Evolutionary conservation across 1,140 invertebrate species (phyloP).

Genomic region (Leptinotarsa undecemlineata): DNA sequence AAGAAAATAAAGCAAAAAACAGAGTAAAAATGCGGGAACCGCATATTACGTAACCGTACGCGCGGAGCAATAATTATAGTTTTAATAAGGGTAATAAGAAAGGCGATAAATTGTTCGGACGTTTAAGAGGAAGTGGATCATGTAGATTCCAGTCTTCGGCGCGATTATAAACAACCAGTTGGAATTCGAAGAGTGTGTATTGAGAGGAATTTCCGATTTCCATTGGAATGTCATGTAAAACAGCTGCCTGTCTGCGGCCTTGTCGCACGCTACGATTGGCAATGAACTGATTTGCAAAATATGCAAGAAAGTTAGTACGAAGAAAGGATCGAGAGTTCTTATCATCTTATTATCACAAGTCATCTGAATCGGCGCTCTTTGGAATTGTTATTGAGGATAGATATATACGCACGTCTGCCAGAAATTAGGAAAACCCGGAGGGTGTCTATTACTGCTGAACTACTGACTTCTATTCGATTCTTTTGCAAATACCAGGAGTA

Average conservation of each 20-base stretch:
- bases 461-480: too few species aligned
- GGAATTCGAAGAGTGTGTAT: not conserved
- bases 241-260: not conserved
- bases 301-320: too few species aligned
- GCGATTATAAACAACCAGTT: conserved; percentile 4
- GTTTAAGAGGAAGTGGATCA: conserved; percentile 5
- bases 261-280: not conserved
- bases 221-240: not conserved
- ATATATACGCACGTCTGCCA: too few species aligned
- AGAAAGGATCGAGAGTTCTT: too few species aligned
- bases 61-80: not conserved
- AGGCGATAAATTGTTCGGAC: not conserved
- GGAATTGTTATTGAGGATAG: too few species aligned
- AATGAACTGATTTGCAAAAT: too few species aligned
- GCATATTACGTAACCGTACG: conserved; percentile 1
- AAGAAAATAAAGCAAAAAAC: conserved; percentile 1
- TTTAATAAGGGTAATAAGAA: conserved; percentile 8
- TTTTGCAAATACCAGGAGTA: too few species aligned
- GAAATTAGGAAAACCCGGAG: too few species aligned
- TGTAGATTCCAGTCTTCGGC: not conserved
- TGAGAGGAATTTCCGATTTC: not conserved
- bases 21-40: not conserved
- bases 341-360: too few species aligned
- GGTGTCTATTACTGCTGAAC: too few species aligned
- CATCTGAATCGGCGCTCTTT: too few species aligned